Evolutionary conservation across 1,140 invertebrate genomes (phyloP).

Genomic region (Mylabris phalerata): DNA sequence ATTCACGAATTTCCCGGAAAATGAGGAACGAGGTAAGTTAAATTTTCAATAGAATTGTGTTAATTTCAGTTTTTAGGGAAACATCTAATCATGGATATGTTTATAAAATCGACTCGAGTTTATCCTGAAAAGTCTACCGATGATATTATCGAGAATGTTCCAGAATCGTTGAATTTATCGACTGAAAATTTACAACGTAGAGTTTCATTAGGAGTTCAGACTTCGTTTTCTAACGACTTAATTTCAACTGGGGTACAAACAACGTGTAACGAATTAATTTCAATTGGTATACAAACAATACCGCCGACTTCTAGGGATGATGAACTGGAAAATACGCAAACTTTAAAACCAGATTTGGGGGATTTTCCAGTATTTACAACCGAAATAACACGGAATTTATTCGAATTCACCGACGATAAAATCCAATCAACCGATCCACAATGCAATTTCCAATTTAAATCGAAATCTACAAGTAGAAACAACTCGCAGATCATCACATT

Average conservation of each 20-base stretch:
- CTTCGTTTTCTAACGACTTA: not conserved
- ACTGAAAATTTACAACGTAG: slow-evolving; percentile 12
- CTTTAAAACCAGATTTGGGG: too few relatives aligned
- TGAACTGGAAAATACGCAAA: too few relatives aligned
- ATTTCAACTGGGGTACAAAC: slow-evolving; percentile 1
- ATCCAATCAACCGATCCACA: too few relatives aligned
- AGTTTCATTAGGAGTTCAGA: slow-evolving; percentile 1
- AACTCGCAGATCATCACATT: too few relatives aligned
- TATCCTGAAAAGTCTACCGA: slow-evolving; percentile 7
- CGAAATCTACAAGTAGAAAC: too few relatives aligned
- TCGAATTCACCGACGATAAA: too few relatives aligned
- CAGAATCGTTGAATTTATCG: slow-evolving; percentile 10
- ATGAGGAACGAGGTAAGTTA: slow-evolving; percentile 21
- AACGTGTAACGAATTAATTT: not conserved
- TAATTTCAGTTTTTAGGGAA: slow-evolving; percentile 12
- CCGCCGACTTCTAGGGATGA: too few relatives aligned
- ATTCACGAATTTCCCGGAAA: slow-evolving; percentile 20
- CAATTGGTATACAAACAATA: not conserved
- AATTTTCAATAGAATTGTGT: too few relatives aligned
- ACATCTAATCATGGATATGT: slow-evolving; percentile 35
- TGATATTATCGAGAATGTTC: slow-evolving; percentile 19
- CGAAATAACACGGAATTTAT: too few relatives aligned
- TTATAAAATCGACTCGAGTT: slow-evolving; percentile 32
- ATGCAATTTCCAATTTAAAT: too few relatives aligned
- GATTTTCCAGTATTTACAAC: too few relatives aligned